Evolutionary conservation across 2,888 invertebrate species (phyloP), one percentile per base, ranked within the genome.

Genomic region (Catotricha subobsoleta): DNA sequence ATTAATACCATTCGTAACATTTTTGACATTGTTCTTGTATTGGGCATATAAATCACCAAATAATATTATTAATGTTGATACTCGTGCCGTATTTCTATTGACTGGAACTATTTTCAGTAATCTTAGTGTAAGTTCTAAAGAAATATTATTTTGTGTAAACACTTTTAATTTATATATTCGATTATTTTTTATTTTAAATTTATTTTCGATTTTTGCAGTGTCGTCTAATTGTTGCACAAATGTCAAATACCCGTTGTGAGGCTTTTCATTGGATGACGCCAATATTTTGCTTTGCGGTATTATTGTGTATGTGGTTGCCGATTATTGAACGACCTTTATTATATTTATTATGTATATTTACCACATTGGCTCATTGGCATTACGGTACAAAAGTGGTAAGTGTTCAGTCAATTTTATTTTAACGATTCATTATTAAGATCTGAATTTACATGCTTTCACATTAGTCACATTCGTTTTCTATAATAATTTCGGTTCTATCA

Each of bases 41-140:
- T 98, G 98, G 98, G 80, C 84, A 3, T 53, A 72, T 16, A 68
- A 67, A 49, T 95, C 97, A 12, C 87, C 86, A 6, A 73, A 68
- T 46, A 70, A 82, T 57, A 78, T 98, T 50, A 67, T 95, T 48
- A 72, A 81, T 48, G 68, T 66, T 42, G 83, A 90, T 55, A 92
- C 97, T 0, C 68, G 97, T 49, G 72, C 83, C 41, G 78, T 91
- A 62, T 88, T 80, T 59, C 73, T 91, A 58, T 72, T 88, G 45
- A 80, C 86, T 46, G 97, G 97, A 49, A 92, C 91, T 30, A 80
- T 95, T 47, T 97, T 95, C 66, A 92, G 97, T 20, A 97, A 98
- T 64, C 92, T 98, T 55, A 87, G 90, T 57, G 95, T 95, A 66
- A 80, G 84, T 79, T n/a, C n/a, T n/a, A n/a, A n/a, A n/a, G n/a